A percentile compares a stretch with the other conserved stretches of the same genome.
These are phyloP conservation scores for Vulpes ferrilata DNA, from an alignment of 2,113 vertebrate species.

Conservation along the genomic window DNA sequence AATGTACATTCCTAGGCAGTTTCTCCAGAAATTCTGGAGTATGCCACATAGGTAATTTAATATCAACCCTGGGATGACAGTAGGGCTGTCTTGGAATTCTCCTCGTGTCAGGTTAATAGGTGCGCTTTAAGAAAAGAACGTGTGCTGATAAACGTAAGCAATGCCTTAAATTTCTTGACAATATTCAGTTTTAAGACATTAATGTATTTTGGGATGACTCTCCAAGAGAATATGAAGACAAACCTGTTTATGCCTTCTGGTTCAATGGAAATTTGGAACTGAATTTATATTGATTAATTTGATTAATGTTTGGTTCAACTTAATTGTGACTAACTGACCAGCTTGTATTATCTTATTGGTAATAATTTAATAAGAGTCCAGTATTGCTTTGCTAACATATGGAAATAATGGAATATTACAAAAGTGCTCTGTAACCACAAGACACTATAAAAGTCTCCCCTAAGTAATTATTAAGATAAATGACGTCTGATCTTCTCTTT, in stretches of 20 bases:
- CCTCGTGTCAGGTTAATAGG: not conserved
- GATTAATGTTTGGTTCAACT: slow-evolving; percentile 6
- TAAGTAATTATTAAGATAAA: slow-evolving; percentile 62
- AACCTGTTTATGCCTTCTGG: not conserved
- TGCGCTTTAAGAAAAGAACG: not conserved
- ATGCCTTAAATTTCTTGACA: slow-evolving; percentile 20
- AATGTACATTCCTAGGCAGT: not conserved
- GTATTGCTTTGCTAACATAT: slow-evolving; percentile 53
- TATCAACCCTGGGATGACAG: not conserved
- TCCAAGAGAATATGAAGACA: slow-evolving; percentile 10
- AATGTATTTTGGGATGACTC: slow-evolving; percentile 45
- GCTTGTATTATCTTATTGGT: slow-evolving; percentile 24
- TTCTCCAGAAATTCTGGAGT: not conserved
- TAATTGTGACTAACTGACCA: slow-evolving; percentile 30
- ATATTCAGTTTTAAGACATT: slow-evolving; percentile 49
- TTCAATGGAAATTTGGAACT: slow-evolving; percentile 41
- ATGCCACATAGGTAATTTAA: not conserved
- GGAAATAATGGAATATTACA: slow-evolving; percentile 57
- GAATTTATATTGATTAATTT: slow-evolving; percentile 22
- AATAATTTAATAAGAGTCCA: slow-evolving; percentile 42
- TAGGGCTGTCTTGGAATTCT: slow-evolving; percentile 13
- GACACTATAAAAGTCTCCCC: not conserved
- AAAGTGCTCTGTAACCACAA: slow-evolving; percentile 36
- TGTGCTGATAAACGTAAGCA: slow-evolving; percentile 13
- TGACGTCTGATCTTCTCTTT: slow-evolving; percentile 29